Percentiles rank a stretch among this genome's conserved stretches.
These are phyloP conservation scores for Diarsia brunnea DNA, from an alignment of 2,888 invertebrate genomes.

Conservation along the genomic window DNA sequence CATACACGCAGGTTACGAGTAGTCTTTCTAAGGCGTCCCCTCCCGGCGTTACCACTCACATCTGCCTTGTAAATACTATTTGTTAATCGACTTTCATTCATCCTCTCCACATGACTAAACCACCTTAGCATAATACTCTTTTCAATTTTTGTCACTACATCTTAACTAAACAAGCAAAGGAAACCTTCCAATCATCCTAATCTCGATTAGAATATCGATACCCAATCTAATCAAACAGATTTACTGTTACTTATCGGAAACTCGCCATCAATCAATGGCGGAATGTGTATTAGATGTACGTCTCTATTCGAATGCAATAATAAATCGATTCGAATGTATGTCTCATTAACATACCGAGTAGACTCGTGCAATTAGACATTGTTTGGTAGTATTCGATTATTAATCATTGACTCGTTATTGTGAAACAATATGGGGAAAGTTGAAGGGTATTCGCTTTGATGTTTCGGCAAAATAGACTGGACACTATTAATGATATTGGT, in stretches of 20 bases:
- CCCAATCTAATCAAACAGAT: constrained; percentile 66
- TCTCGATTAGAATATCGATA: constrained; percentile 64
- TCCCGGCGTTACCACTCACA: too few relatives aligned
- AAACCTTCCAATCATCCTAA: constrained; percentile 46
- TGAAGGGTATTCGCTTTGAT: constrained; percentile 39
- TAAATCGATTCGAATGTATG: constrained; percentile 72
- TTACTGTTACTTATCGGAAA: constrained; percentile 78
- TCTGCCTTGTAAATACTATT: too few relatives aligned
- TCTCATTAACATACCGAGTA: constrained; percentile 83
- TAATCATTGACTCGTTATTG: constrained; percentile 59
- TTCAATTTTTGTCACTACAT: too few relatives aligned
- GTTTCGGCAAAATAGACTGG: constrained; percentile 38
- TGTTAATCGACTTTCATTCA: too few relatives aligned
- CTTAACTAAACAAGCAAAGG: constrained; percentile 27
- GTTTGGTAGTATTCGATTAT: constrained; percentile 56
- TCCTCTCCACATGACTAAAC: too few relatives aligned
- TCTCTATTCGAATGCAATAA: constrained; percentile 80
- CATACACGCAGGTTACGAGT: too few relatives aligned
- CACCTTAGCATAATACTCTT: too few relatives aligned
- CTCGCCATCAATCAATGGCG: constrained; percentile 81
- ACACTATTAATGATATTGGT: not conserved
- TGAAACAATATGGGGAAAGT: constrained; percentile 56
- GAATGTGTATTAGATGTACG: constrained; percentile 79
- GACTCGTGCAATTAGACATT: constrained; percentile 65
- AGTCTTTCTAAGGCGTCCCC: too few relatives aligned